Conservation (phyloP, 2,797 vertebrate genomes). For the Hoplostethus mediterraneus region DNA sequence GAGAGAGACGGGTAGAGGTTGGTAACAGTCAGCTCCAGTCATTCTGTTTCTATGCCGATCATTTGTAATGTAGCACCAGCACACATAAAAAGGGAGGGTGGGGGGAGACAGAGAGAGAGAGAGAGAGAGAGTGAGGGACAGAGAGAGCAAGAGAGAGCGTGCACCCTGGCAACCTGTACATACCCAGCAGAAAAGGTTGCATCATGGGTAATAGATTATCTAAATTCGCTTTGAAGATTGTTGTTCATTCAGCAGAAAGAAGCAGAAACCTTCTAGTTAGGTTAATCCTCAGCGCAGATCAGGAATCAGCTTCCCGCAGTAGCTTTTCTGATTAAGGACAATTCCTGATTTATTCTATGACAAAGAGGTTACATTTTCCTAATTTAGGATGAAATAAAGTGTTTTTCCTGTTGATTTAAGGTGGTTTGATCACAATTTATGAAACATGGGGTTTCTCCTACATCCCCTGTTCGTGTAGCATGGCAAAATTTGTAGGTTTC, state of each 20-base stretch:
- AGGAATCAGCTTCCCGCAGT: slow-evolving; percentile 44
- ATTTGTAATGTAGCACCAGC: slow-evolving; percentile 85
- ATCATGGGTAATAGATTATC: slow-evolving; percentile 86
- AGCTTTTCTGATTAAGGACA: slow-evolving; percentile 53
- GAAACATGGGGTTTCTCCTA: slow-evolving; percentile 9
- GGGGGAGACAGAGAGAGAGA: slow-evolving; percentile 30
- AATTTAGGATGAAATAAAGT: slow-evolving; percentile 57
- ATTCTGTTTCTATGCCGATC: slow-evolving; percentile 52
- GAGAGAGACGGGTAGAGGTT: slow-evolving; percentile 14
- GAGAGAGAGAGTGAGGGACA: slow-evolving; percentile 46
- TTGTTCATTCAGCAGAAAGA: slow-evolving; percentile 76
- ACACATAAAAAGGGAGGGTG: slow-evolving; percentile 55
- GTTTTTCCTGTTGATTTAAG: not conserved
- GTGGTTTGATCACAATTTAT: not conserved
- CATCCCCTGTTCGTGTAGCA: slow-evolving; percentile 39
- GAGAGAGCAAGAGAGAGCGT: slow-evolving; percentile 60
- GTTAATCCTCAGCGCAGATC: slow-evolving; percentile 32
- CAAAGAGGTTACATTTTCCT: not conserved
- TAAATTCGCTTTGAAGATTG: slow-evolving; percentile 84
- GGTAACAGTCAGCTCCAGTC: slow-evolving; percentile 29
- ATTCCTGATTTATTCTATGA: slow-evolving; percentile 55
- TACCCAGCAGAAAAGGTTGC: slow-evolving; percentile 80
- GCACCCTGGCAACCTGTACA: slow-evolving; percentile 78
- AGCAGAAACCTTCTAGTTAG: slow-evolving; percentile 48
- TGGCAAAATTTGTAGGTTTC: slow-evolving; percentile 24